These are phyloP conservation scores for Vanessa cardui DNA, from an alignment of 2,888 invertebrate genomes.

Conservation along the genomic window DNA sequence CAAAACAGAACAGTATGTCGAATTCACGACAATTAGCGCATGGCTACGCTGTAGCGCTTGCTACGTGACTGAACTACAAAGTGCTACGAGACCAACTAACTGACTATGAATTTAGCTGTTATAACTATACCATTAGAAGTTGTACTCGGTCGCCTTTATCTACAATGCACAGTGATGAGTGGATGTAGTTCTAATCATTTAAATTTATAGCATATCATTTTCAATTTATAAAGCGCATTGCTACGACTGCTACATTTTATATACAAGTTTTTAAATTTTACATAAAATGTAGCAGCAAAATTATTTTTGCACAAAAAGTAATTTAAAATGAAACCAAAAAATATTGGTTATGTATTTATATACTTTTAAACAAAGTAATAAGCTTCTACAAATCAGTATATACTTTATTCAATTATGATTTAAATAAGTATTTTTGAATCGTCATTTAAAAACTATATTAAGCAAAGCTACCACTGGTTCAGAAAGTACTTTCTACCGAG, in stretches of 20 bases:
- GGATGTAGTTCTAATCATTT: not conserved
- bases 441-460: too few relatives aligned
- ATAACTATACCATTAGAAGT: not conserved
- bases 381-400: too few relatives aligned
- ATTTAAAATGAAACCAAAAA: too few relatives aligned
- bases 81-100: constrained; percentile 13
- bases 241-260: not conserved
- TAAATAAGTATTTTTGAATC: too few relatives aligned
- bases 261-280: not conserved
- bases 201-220: not conserved
- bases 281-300: too few relatives aligned
- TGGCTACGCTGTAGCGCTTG: constrained; percentile 17
- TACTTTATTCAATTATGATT: too few relatives aligned
- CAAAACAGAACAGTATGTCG: constrained; percentile 14
- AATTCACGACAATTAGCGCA: constrained; percentile 20
- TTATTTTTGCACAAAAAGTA: too few relatives aligned
- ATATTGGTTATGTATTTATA: too few relatives aligned
- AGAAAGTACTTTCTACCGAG: too few relatives aligned
- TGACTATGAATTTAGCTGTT: not conserved
- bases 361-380: too few relatives aligned
- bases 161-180: not conserved
- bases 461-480: too few relatives aligned
- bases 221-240: not conserved
- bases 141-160: not conserved
- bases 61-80: constrained; percentile 27